A percentile compares a stretch with the other conserved stretches of the same genome.
Evolutionary conservation across 2,888 invertebrate species (phyloP).

Genomic region (Drosophila mercatorum): DNA sequence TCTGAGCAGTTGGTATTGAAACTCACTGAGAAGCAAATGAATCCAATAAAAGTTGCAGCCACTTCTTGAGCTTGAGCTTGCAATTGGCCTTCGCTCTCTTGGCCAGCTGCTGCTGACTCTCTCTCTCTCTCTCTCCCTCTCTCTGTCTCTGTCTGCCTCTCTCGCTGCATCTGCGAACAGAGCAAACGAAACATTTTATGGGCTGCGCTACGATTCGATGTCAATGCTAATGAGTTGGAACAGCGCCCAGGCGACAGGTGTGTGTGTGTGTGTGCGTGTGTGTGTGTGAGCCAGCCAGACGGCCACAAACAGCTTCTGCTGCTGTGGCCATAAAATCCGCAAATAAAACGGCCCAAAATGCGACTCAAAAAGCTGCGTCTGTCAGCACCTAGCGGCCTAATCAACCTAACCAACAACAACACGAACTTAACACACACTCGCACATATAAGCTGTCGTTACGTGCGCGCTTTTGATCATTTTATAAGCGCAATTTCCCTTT

Average conservation of each 20-base stretch:
- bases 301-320: not conserved
- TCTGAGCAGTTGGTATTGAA: too few relatives aligned
- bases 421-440: not conserved
- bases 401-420: slow-evolving; percentile 46
- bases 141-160: too few relatives aligned
- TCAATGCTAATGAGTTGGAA: slow-evolving; percentile 44
- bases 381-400: slow-evolving; percentile 59
- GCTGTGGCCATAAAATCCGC: slow-evolving; percentile 29
- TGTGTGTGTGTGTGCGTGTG: slow-evolving; percentile 3
- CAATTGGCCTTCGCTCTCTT: not conserved
- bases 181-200: slow-evolving; percentile 18
- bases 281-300: not conserved
- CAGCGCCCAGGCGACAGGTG: slow-evolving; percentile 32
- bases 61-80: not conserved
- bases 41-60: not conserved
- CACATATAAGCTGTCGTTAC: slow-evolving; percentile 32
- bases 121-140: too few relatives aligned
- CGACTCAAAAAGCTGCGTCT: slow-evolving; percentile 53
- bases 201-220: slow-evolving; percentile 21
- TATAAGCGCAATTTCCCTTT: slow-evolving; percentile 70
- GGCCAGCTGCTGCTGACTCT: not conserved
- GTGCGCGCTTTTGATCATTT: slow-evolving; percentile 67
- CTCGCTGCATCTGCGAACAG: too few relatives aligned
- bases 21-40: not conserved
- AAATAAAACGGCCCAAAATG: slow-evolving; percentile 27